Base-by-base conservation (phyloP, 2,888 invertebrate species). In the Cephus spinipes region DNA sequence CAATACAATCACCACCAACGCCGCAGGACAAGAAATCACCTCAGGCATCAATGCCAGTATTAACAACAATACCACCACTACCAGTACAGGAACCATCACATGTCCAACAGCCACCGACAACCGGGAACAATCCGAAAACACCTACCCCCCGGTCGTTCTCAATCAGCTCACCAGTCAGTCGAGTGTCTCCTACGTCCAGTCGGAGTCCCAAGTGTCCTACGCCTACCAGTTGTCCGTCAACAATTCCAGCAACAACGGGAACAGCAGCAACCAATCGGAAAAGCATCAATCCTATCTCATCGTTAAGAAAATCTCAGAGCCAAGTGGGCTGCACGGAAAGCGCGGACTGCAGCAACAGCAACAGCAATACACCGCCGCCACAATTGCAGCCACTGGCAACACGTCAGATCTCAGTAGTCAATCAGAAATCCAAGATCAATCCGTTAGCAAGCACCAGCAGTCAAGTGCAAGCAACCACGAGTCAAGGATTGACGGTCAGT, bases 211-310 rank as follows among this genome's bases (percentile, higher is more conserved):
- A 79, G 79, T 81, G 81, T 84, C 87, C 79, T 85, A 85, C 85
- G 79, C 84, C 84, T 86, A 87, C 73, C 84, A 86, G 69, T 68
- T 86, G 78, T 81, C 89, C 74, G 69, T 83, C 82, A 40, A 40
- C 40, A 40, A 40, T 40, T 15, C 40, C 40, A 15, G 40, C 40
- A 40, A 40, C 40, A 40, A 40, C 40, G 40, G 40, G 40, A 40
- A 40, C 40, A 78, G 74, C 81, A 82, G 78, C 69, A 69, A 74
- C 76, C 82, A 86, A 74, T 68, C 82, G 73, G 85, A 88, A 76
- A 87, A 88, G 71, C 85, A 85, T 34, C 86, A 88, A 75, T 87
- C 89, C 79, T 87, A 87, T 79, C 87, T 90, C 84, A 86, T 90
- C 80, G 83, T 90, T 83, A 87, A 89, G 78, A 89, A 87, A 76